These are phyloP conservation scores for Rhogogaster chlorosoma DNA, from an alignment of 2,888 invertebrate species.

Conservation along the genomic window DNA sequence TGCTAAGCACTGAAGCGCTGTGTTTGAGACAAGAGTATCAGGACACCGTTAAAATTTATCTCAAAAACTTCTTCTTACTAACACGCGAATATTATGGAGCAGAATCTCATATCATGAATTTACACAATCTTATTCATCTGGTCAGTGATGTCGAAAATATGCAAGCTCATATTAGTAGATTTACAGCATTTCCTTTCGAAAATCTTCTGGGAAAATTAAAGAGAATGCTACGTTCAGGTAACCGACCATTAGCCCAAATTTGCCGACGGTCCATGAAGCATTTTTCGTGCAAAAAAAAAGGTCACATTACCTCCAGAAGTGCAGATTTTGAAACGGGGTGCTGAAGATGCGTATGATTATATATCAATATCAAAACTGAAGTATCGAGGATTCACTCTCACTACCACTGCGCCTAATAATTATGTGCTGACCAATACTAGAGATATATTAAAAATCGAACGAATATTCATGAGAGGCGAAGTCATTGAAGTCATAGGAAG, in stretches of 20 bases:
- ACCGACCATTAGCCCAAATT: constrained; percentile 13
- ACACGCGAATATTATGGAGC: constrained; percentile 24
- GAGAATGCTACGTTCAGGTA: constrained; percentile 1
- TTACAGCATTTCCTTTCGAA: constrained; percentile 26
- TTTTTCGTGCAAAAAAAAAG: neutral
- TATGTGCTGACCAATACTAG: constrained; percentile 22
- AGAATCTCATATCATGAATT: constrained; percentile 1
- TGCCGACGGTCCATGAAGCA: constrained; percentile 10
- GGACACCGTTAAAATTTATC: neutral
- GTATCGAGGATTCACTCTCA: constrained; percentile 40
- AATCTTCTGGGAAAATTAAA: constrained; percentile 4
- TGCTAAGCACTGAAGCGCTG: neutral
- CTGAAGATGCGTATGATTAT: constrained; percentile 12
- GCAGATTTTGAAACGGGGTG: constrained; percentile 26
- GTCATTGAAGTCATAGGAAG: constrained; percentile 14
- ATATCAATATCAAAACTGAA: constrained; percentile 38
- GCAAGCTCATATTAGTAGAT: neutral
- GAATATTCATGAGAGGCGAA: constrained; percentile 40
- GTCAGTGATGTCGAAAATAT: constrained; percentile 22
- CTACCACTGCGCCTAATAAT: constrained; percentile 50
- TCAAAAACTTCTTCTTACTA: neutral
- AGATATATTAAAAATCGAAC: constrained; percentile 47
- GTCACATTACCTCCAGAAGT: neutral
- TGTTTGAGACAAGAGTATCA: constrained; percentile 1
- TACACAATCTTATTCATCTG: constrained; percentile 20